Conservation (phyloP, 2,888 invertebrate species). For the Tribolium freemani region DNA sequence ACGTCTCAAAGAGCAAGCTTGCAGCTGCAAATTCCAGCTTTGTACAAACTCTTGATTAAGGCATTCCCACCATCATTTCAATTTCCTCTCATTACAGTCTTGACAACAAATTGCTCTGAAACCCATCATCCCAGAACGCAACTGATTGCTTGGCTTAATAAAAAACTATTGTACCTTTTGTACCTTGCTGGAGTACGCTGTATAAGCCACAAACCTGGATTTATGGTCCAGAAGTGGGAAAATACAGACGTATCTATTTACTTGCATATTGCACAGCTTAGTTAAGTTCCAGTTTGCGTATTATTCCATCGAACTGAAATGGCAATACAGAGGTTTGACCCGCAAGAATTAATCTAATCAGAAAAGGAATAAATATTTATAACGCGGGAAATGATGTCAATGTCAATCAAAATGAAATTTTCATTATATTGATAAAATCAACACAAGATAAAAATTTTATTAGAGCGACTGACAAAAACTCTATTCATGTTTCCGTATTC, state of each 20-base stretch:
- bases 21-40: constrained; percentile 16
- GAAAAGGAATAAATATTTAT: not conserved
- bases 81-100: constrained; percentile 23
- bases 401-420: constrained; percentile 9
- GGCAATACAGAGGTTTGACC: not conserved
- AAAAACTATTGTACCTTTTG: no score
- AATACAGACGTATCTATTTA: constrained; percentile 5
- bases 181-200: no score
- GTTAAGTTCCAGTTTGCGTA: constrained; percentile 50
- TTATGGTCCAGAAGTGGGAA: not conserved
- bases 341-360: not conserved
- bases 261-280: constrained; percentile 46
- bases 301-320: constrained; percentile 31
- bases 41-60: constrained; percentile 23
- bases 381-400: not conserved
- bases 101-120: constrained; percentile 2
- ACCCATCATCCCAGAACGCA: no score
- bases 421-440: not conserved
- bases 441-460: no score
- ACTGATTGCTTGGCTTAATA: no score
- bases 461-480: no score
- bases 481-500: not conserved
- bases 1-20: not conserved
- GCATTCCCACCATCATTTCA: constrained; percentile 22
- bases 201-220: not conserved